A percentile compares a stretch with the other conserved stretches of the same genome.
phyloP scores from a whole-genome alignment of 2,888 invertebrate genomes.

The Silvanus unidentatus region DNA sequence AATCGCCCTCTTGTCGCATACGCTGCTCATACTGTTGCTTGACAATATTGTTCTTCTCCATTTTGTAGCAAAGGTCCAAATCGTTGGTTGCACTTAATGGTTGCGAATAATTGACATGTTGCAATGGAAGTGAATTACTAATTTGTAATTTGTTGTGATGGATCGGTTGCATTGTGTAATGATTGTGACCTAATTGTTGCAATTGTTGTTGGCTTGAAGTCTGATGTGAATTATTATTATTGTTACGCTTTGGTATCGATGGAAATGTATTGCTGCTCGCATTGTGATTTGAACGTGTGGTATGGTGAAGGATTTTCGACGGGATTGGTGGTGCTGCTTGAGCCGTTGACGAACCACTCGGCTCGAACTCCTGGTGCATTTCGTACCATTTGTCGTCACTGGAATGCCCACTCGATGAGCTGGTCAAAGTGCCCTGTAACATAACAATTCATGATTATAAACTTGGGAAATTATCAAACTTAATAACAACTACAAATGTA shows the following conservation, averaged over 20 bases:
- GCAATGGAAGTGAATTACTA: conserved; percentile 46
- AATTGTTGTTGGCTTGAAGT: conserved; percentile 10
- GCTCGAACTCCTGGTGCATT: conserved; percentile 48
- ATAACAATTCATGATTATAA: no score
- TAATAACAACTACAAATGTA: no score
- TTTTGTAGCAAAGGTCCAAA: conserved; percentile 36
- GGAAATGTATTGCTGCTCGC: conserved; percentile 39
- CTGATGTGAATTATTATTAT: conserved; percentile 32
- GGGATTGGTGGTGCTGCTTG: conserved; percentile 43
- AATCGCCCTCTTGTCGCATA: conserved; percentile 48
- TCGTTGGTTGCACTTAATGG: conserved; percentile 42
- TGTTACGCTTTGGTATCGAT: conserved; percentile 41
- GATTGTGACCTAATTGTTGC: conserved; percentile 32
- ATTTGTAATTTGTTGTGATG: conserved; percentile 45
- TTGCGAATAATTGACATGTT: conserved; percentile 42
- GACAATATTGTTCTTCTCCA: conserved; percentile 36
- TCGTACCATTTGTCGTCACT: conserved; percentile 63
- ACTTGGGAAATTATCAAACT: no score
- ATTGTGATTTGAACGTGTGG: conserved; percentile 10
- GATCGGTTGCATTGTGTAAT: conserved; percentile 38
- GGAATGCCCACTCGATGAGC: conserved; percentile 59
- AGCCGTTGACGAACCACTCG: no score
- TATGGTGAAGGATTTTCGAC: conserved; percentile 30
- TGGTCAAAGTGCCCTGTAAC: conserved; percentile 54
- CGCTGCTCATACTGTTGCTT: conserved; percentile 41